Evolutionary conservation across 2,797 vertebrate species (phyloP), one percentile per base, ranked within the genome.

Genomic region (Mus caroli): DNA sequence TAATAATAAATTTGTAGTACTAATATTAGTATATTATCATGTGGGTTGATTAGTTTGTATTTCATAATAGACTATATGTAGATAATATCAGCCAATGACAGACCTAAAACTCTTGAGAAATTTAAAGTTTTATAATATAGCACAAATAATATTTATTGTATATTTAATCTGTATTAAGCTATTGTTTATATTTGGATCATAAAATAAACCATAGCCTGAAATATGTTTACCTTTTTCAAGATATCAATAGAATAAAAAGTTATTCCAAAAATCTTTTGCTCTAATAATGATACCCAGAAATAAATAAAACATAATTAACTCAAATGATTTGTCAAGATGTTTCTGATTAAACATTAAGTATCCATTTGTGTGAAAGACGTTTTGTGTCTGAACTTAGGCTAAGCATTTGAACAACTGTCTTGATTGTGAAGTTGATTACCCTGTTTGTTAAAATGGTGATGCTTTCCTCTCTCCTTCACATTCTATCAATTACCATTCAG

Each of bases 11-110:
- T 40, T 3, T 83, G 20, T 93, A 93, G 94, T 97, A 94, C 54
- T 95, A 90, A 92, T 50, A 69, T 31, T 40, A 85, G 15, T 54
- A 96, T 96, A 34, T 94, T 97, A 94, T 84, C 90, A 88, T 52
- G 75, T 91, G 28, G 6, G 52, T 97, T 88, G 77, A 94, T 87
- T 96, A 88, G 9, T 52, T 97, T 87, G 52, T 43, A 40, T 97
- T 97, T 88, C 73, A 79, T 83, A 86, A 28, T 34, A 43, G 31
- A 91, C 62, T 75, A 92, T 96, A 77, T 92, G 62, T 75, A 95
- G 17, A 67, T 96, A 31, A 78, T 54, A 22, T 95, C 75, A 64
- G 22, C 77, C 77, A 83, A 40, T 85, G 77, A 46, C 6, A 76
- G 17, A 84, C 11, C 52, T 56, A 96, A 17, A 54, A 10, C 0